These are phyloP conservation scores for Orussus abietinus DNA, from an alignment of 1,140 invertebrate species.

Conservation along the genomic window DNA sequence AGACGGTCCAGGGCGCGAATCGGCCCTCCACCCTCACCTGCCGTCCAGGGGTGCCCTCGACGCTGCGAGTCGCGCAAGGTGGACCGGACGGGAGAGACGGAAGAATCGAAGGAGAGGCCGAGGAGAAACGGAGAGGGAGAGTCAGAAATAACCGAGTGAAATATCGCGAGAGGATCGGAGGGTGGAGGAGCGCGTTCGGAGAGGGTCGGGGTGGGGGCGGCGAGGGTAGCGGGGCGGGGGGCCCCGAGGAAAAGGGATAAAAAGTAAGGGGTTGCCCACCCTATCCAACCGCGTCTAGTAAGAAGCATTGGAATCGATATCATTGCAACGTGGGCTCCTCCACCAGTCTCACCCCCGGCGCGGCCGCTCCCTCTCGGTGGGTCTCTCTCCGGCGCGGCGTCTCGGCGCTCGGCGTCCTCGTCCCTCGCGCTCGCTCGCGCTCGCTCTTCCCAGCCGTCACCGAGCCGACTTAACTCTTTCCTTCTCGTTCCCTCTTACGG, in stretches of 20 bases:
- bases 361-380: constrained; percentile 18
- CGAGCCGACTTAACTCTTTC: constrained; percentile 50
- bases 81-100: constrained; percentile 1
- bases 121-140: constrained; percentile 11
- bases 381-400: neutral
- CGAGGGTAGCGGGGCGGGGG: constrained; percentile 17
- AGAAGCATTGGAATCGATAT: constrained; percentile 55
- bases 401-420: constrained; percentile 10
- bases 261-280: constrained; percentile 52
- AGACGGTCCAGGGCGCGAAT: constrained; percentile 7
- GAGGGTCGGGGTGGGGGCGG: no score
- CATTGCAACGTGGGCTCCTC: constrained; percentile 50
- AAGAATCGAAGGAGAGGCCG: constrained; percentile 10
- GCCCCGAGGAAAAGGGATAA: constrained; percentile 48
- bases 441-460: constrained; percentile 34
- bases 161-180: constrained; percentile 31
- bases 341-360: constrained; percentile 30
- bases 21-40: constrained; percentile 5
- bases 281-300: constrained; percentile 49
- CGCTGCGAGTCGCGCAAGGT: no score
- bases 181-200: constrained; percentile 20
- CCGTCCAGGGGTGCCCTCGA: neutral
- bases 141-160: constrained; percentile 37
- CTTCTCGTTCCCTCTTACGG: constrained; percentile 27
- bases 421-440: constrained; percentile 15